Evolutionary conservation across 2,797 vertebrate genomes (phyloP).

Genomic region (Sebastes baramenuke): DNA sequence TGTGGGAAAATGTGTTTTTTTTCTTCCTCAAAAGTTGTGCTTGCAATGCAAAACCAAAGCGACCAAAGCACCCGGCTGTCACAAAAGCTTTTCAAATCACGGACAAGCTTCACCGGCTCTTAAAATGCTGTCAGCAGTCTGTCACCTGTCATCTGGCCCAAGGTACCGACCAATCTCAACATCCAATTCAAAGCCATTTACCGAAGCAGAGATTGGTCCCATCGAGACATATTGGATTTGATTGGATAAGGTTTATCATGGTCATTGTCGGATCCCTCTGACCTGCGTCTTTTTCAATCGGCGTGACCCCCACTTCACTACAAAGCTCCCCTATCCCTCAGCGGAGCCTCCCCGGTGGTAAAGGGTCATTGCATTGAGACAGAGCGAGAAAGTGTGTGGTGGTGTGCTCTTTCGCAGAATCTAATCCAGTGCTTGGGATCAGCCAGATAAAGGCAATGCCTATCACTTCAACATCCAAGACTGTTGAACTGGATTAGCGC

Average conservation of each 20-base stretch:
- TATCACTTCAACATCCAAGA: conserved; percentile 37
- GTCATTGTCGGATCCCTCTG: conserved; percentile 29
- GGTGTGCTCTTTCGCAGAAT: conserved; percentile 24
- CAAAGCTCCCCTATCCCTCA: conserved; percentile 8
- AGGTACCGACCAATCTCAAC: conserved; percentile 37
- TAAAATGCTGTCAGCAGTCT: conserved; percentile 53
- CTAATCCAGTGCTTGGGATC: conserved; percentile 71
- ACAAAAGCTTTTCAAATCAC: conserved; percentile 36
- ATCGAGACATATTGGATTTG: conserved; percentile 42
- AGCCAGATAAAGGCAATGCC: conserved; percentile 60
- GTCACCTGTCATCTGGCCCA: conserved; percentile 51
- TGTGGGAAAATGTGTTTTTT: neutral
- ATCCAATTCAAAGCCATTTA: conserved; percentile 50
- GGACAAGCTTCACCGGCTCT: conserved; percentile 41
- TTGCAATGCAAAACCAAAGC: conserved; percentile 8
- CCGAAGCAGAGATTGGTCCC: conserved; percentile 25
- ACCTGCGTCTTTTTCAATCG: conserved; percentile 34
- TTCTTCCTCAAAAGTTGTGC: neutral
- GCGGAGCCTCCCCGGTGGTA: neutral
- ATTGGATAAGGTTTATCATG: conserved; percentile 44
- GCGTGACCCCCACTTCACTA: neutral
- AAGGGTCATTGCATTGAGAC: conserved; percentile 42
- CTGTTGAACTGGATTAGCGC: conserved; percentile 67
- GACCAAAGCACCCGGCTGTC: conserved; percentile 12
- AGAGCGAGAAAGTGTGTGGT: neutral